A percentile compares a stretch with the other conserved stretches of the same genome.
These are phyloP conservation scores for Phalera bucephala DNA, from an alignment of 2,888 invertebrate genomes.

Conservation along the genomic window DNA sequence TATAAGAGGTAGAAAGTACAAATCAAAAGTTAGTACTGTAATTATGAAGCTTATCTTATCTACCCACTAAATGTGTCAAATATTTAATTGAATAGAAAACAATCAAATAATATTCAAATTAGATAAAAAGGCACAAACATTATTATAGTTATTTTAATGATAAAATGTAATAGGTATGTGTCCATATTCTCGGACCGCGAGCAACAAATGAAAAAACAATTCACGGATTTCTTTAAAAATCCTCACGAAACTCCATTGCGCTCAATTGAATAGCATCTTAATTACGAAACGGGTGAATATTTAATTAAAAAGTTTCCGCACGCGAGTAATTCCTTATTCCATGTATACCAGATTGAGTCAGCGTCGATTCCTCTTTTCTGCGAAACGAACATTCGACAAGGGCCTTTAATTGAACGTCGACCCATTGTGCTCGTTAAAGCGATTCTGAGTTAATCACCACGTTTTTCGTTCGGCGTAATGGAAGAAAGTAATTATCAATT, in stretches of 20 bases:
- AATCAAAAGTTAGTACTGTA: too few species aligned
- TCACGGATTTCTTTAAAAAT: slow-evolving; percentile 64
- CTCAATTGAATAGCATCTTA: slow-evolving; percentile 75
- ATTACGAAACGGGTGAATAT: slow-evolving; percentile 80
- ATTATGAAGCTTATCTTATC: too few species aligned
- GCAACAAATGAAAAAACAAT: too few species aligned
- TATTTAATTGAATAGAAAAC: too few species aligned
- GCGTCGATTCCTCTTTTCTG: slow-evolving; percentile 71
- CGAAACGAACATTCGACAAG: slow-evolving; percentile 76
- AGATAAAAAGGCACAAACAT: too few species aligned
- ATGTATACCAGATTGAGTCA: slow-evolving; percentile 79
- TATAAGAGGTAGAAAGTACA: too few species aligned
- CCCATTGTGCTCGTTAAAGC: slow-evolving; percentile 80
- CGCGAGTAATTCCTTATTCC: slow-evolving; percentile 80
- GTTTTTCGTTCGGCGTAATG: slow-evolving; percentile 79
- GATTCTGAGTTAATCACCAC: slow-evolving; percentile 79
- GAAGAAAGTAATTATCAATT: slow-evolving; percentile 83
- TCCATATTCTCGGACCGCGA: too few species aligned
- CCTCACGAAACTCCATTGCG: slow-evolving; percentile 64
- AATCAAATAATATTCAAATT: too few species aligned
- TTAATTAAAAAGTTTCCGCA: slow-evolving; percentile 80
- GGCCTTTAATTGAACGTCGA: slow-evolving; percentile 79
- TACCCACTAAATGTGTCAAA: too few species aligned
- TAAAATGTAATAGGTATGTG: too few species aligned
- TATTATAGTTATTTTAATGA: too few species aligned